Conservation (phyloP, 2,113 vertebrate species). For the Melanocharis versteri region DNA sequence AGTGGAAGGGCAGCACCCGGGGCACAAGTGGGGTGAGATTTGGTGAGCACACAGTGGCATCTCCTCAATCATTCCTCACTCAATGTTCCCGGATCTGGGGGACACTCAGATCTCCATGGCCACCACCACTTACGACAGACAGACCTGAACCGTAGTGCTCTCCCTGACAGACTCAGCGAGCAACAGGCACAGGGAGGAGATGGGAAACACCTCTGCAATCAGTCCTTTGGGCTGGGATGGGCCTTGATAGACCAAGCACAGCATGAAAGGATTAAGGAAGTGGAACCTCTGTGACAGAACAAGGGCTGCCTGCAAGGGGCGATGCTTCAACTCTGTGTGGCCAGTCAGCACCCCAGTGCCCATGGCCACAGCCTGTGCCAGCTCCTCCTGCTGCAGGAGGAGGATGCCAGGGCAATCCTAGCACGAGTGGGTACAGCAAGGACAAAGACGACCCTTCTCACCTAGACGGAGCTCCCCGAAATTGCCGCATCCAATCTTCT, state of each 20-base stretch:
- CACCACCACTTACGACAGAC: not conserved
- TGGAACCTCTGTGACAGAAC: not conserved
- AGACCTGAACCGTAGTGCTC: accelerated
- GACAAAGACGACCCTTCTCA: conserved; percentile 60
- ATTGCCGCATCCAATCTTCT: conserved; percentile 97
- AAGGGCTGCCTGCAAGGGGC: not conserved
- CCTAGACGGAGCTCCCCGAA: conserved; percentile 94
- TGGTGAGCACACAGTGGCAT: not conserved
- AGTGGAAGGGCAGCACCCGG: accelerated
- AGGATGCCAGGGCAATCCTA: not conserved
- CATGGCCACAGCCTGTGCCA: not conserved
- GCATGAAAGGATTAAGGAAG: accelerated
- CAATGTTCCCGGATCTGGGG: not conserved
- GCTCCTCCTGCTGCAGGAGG: not conserved
- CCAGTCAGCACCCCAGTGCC: accelerated
- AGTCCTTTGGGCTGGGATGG: accelerated
- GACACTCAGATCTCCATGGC: not conserved
- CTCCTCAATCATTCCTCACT: accelerated
- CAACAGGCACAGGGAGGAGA: accelerated
- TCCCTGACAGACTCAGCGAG: not conserved
- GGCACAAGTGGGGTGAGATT: not conserved
- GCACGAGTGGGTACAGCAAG: accelerated
- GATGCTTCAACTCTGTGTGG: accelerated
- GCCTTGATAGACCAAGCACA: not conserved
- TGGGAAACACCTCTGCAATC: not conserved